Evolutionary conservation across 2,888 invertebrate species (phyloP).

Genomic region (Eupithecia pulchellata): DNA sequence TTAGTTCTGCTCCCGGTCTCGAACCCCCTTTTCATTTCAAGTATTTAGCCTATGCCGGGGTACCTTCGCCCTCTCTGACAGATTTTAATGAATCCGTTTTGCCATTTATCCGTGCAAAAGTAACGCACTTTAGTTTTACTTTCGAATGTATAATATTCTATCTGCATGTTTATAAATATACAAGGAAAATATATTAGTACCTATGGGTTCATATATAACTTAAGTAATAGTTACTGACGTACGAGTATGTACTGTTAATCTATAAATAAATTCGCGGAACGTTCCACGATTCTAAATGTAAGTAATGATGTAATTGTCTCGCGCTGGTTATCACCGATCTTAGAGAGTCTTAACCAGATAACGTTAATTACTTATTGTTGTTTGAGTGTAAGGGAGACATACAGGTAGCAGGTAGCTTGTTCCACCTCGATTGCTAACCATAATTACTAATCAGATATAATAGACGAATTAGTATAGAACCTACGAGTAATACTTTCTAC

Average conservation of each 20-base stretch:
- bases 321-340: neutral
- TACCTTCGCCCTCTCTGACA: no score
- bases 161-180: no score
- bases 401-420: conserved; percentile 3
- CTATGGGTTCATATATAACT: no score
- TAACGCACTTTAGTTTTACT: no score
- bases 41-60: no score
- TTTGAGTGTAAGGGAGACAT: neutral
- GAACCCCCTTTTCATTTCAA: no score
- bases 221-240: no score
- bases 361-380: neutral
- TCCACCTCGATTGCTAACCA: neutral
- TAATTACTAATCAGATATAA: neutral
- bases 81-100: no score
- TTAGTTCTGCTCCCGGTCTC: no score
- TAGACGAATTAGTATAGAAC: neutral
- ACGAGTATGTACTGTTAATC: neutral
- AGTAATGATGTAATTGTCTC: neutral
- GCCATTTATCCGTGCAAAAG: no score
- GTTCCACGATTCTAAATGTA: neutral
- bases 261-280: conserved; percentile 1
- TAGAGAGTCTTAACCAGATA: neutral
- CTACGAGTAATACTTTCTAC: neutral
- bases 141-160: no score
- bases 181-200: no score